Percentiles rank a stretch among this genome's conserved stretches.
Evolutionary conservation across 2,113 vertebrate genomes (phyloP).

Genomic region (Atrichornis clamosus): DNA sequence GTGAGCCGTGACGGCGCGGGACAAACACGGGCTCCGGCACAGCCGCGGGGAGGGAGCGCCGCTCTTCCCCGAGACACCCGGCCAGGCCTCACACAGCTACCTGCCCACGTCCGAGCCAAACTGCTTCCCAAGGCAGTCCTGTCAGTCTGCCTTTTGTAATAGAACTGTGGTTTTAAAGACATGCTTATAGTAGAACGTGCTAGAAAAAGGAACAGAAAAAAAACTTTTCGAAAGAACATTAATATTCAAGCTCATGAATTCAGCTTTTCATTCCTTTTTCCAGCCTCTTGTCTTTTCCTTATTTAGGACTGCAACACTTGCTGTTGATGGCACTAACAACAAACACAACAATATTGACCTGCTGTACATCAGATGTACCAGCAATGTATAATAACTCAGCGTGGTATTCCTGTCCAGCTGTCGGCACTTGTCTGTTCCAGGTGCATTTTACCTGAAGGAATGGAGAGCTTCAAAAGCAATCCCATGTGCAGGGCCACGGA

Average conservation of each 20-base stretch:
- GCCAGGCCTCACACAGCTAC: not conserved
- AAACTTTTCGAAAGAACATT: not conserved
- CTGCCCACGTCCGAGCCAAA: fast-evolving
- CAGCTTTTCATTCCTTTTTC: not conserved
- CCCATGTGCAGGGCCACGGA: not conserved
- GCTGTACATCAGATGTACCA: not conserved
- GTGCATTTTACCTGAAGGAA: slow-evolving; percentile 24
- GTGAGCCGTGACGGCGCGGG: fast-evolving
- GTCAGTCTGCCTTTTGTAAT: not conserved
- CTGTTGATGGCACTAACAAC: not conserved
- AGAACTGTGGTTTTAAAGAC: not conserved
- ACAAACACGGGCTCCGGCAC: fast-evolving
- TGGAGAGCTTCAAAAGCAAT: slow-evolving; percentile 35
- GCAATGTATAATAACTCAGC: not conserved
- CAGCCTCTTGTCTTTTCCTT: not conserved
- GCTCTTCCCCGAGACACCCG: fast-evolving
- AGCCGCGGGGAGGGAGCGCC: not conserved
- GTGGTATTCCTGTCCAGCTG: not conserved
- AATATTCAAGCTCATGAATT: not conserved
- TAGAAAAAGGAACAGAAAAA: not conserved
- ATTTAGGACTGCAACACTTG: not conserved
- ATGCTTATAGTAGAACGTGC: not conserved
- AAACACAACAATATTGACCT: slow-evolving; percentile 3
- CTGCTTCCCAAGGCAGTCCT: not conserved
- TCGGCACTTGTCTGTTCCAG: not conserved